These are phyloP conservation scores for Bombus impatiens DNA, from an alignment of 1,140 invertebrate species.

Conservation along the genomic window DNA sequence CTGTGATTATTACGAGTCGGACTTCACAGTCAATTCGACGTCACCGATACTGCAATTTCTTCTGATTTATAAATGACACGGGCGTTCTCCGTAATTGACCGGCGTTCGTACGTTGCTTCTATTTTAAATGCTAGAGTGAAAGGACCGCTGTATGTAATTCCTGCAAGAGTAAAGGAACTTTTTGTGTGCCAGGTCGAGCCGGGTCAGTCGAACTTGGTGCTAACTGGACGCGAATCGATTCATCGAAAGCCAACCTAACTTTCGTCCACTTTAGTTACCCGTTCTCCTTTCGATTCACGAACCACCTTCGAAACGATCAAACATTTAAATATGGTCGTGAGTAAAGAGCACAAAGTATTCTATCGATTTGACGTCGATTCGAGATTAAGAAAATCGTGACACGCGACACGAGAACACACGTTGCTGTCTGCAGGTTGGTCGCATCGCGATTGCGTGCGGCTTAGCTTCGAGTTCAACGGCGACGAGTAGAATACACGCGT, in stretches of 20 bases:
- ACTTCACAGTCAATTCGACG: background rate
- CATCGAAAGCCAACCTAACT: background rate
- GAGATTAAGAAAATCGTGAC: background rate
- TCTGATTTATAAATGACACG: background rate
- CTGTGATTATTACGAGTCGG: background rate
- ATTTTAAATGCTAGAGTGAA: background rate
- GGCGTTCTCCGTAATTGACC: background rate
- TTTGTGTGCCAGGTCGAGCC: slow-evolving; percentile 8
- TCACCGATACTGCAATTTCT: background rate
- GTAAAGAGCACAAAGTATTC: background rate
- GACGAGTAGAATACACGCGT: background rate
- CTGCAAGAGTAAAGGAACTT: slow-evolving; percentile 1
- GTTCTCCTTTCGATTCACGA: background rate
- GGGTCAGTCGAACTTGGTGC: background rate
- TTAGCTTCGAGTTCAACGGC: background rate
- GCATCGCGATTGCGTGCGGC: background rate
- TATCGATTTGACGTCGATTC: background rate
- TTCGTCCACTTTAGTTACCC: too few relatives aligned
- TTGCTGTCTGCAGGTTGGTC: too few relatives aligned
- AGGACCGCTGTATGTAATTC: background rate
- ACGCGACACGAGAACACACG: background rate
- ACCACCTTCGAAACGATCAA: too few relatives aligned
- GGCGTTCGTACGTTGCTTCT: background rate
- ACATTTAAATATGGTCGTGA: background rate
- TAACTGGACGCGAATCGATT: slow-evolving; percentile 6